These are phyloP conservation scores for Nixonia krombeini DNA, from an alignment of 1,140 invertebrate species.

Conservation along the genomic window DNA sequence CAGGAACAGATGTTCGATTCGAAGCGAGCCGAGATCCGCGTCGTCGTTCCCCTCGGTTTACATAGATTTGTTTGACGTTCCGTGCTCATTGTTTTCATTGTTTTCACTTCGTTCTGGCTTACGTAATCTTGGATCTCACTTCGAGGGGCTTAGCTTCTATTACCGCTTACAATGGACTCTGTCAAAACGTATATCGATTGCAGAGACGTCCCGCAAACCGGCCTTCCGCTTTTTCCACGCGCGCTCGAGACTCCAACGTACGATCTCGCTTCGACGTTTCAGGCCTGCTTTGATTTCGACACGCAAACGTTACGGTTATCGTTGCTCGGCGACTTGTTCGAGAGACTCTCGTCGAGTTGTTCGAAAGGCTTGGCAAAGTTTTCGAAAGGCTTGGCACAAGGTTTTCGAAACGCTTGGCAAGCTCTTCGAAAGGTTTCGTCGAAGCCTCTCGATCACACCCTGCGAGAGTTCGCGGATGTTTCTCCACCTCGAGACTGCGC, in stretches of 20 bases:
- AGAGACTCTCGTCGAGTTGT: no score
- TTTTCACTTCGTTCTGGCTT: constrained; percentile 59
- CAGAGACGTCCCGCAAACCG: constrained; percentile 48
- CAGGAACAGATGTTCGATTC: constrained; percentile 58
- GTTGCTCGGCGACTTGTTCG: no score
- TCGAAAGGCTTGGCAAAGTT: no score
- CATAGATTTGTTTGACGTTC: constrained; percentile 64
- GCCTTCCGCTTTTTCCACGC: constrained; percentile 29
- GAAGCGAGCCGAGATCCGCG: constrained; percentile 51
- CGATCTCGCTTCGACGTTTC: no score
- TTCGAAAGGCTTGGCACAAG: no score
- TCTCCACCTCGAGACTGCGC: not conserved
- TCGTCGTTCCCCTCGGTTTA: constrained; percentile 50
- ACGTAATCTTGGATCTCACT: constrained; percentile 60
- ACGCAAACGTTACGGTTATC: no score
- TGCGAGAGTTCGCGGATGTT: no score
- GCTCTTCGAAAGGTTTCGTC: no score
- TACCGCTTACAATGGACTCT: constrained; percentile 55
- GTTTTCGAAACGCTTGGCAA: no score
- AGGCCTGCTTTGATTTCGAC: no score
- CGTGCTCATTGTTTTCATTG: constrained; percentile 58
- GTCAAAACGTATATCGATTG: constrained; percentile 55
- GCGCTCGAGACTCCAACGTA: constrained; percentile 27
- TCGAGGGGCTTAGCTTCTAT: constrained; percentile 54
- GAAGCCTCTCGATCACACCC: no score